phyloP scores from a whole-genome alignment of 1,140 invertebrate genomes.

The Aphelinus certus region DNA sequence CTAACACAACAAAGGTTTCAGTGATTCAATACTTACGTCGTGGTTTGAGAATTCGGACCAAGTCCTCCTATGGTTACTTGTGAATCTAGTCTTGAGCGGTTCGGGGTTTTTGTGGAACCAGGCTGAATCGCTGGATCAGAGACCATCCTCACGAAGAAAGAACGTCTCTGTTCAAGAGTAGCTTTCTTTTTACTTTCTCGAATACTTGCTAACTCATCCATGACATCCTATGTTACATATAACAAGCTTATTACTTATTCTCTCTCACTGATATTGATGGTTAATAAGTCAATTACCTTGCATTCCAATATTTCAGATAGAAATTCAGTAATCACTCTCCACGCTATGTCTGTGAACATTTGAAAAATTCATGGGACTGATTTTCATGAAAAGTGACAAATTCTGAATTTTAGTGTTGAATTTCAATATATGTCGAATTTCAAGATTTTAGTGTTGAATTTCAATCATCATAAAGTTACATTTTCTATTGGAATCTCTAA shows the following conservation, averaged over 20 bases:
- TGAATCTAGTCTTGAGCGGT: constrained; percentile 59
- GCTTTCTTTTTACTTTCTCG: constrained; percentile 75
- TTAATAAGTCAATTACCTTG: constrained; percentile 55
- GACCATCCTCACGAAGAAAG: constrained; percentile 97
- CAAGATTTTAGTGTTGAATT: no score
- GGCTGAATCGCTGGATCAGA: constrained; percentile 90
- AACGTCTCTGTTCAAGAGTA: constrained; percentile 87
- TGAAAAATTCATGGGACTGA: no score
- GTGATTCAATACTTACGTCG: constrained; percentile 45
- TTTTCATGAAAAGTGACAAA: no score
- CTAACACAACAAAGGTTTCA: background rate
- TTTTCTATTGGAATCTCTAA: no score
- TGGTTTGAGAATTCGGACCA: constrained; percentile 45
- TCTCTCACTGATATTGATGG: background rate
- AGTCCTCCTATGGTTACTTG: constrained; percentile 59
- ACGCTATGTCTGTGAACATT: constrained; percentile 79
- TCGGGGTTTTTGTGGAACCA: constrained; percentile 64
- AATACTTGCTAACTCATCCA: constrained; percentile 75
- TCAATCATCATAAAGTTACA: no score
- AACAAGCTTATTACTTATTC: constrained; percentile 1
- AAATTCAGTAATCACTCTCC: constrained; percentile 88
- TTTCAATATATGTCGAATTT: no score
- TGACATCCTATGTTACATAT: constrained; percentile 66
- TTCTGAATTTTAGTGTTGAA: no score
- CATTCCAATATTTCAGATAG: constrained; percentile 82